phyloP scores from a whole-genome alignment of 1,140 invertebrate species.

The Neodiprion fabricii region DNA sequence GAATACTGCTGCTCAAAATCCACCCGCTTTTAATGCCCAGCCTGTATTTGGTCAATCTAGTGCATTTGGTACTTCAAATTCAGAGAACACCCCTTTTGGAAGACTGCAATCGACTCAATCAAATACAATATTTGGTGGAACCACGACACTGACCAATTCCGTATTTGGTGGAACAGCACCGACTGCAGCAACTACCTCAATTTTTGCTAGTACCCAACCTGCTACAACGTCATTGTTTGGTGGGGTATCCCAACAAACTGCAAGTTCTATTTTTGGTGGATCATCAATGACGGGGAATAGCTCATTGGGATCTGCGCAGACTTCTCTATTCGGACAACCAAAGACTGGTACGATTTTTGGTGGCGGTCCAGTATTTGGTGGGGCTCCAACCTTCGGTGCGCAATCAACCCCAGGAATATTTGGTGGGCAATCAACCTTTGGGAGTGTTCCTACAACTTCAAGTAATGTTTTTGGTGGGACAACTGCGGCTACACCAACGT shows the following conservation, averaged over 20 bases:
- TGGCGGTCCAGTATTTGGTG: constrained; percentile 39
- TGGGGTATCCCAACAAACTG: constrained; percentile 26
- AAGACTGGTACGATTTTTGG: constrained; percentile 39
- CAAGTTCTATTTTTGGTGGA: constrained; percentile 33
- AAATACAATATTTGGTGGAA: constrained; percentile 28
- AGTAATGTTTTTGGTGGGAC: constrained; percentile 35
- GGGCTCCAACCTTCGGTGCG: constrained; percentile 23
- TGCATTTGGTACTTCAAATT: constrained; percentile 32
- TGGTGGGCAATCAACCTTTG: constrained; percentile 40
- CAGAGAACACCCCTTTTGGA: constrained; percentile 40
- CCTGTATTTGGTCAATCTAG: constrained; percentile 42
- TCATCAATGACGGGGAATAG: constrained; percentile 23
- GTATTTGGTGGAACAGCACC: constrained; percentile 10
- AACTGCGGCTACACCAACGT: constrained; percentile 29
- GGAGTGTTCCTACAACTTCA: constrained; percentile 20
- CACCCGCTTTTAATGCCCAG: constrained; percentile 24
- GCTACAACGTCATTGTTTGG: constrained; percentile 36
- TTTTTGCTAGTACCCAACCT: constrained; percentile 26
- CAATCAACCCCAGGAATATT: constrained; percentile 38
- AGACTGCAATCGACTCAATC: constrained; percentile 34
- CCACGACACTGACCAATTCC: constrained; percentile 9
- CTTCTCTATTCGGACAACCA: constrained; percentile 33
- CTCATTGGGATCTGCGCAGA: constrained; percentile 23
- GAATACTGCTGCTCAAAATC: constrained; percentile 12
- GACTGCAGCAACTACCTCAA: constrained; percentile 20